phyloP scores from a whole-genome alignment of 2,113 vertebrate species.

The Diphyllodes magnificus region DNA sequence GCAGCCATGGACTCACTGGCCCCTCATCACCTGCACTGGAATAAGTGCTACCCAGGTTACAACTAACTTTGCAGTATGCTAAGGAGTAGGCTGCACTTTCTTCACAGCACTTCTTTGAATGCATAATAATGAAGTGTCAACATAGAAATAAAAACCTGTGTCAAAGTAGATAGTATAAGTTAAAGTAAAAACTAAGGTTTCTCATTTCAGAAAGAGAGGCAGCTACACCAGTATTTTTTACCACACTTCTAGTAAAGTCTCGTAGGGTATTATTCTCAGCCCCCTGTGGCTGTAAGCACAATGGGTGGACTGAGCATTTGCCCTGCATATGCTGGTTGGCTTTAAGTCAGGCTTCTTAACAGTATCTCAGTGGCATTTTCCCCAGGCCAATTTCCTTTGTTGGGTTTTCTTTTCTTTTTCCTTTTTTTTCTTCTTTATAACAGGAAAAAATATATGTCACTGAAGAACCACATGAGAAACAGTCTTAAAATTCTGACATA shows the following conservation, averaged over 20 bases:
- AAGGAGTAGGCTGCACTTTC: background rate
- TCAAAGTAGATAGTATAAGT: background rate
- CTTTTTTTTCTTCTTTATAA: background rate
- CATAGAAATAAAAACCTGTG: background rate
- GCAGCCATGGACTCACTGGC: background rate
- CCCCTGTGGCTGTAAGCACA: constrained; percentile 22
- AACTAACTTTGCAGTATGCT: background rate
- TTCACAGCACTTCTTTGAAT: background rate
- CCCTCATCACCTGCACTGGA: background rate
- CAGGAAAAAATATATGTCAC: background rate
- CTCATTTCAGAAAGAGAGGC: background rate
- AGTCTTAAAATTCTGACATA: background rate
- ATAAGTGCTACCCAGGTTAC: background rate
- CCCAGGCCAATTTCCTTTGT: constrained; percentile 37
- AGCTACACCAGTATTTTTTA: constrained; percentile 16
- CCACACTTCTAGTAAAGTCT: background rate
- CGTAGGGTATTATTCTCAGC: constrained; percentile 8
- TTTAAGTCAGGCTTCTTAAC: constrained; percentile 34
- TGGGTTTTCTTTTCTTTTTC: background rate
- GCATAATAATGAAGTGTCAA: background rate
- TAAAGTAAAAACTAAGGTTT: background rate
- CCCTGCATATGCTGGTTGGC: constrained; percentile 4
- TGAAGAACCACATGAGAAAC: constrained; percentile 4
- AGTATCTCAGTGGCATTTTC: constrained; percentile 42
- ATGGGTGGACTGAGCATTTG: background rate